Conservation (phyloP, 2,888 invertebrate genomes). For the Drosophila prostipennis region DNA sequence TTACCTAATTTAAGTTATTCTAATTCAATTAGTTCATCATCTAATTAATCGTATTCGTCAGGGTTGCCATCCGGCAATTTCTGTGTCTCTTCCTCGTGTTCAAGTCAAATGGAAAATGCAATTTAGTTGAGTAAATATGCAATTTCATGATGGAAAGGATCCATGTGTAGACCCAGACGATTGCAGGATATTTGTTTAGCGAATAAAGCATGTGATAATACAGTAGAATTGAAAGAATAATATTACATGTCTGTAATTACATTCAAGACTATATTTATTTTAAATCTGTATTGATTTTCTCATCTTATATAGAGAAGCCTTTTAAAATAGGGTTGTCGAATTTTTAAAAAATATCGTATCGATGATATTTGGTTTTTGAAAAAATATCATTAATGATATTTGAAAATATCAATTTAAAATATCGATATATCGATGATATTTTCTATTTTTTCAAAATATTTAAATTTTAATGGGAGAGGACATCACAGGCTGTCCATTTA, state of each 20-base stretch:
- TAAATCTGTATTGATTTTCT: not conserved
- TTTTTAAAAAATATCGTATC: too few relatives aligned
- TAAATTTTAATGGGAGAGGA: too few relatives aligned
- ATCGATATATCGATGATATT: too few relatives aligned
- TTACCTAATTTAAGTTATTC: slow-evolving; percentile 80
- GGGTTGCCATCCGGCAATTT: slow-evolving; percentile 20
- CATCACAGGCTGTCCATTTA: too few relatives aligned
- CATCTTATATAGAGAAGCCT: too few relatives aligned
- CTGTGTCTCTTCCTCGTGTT: slow-evolving; percentile 18
- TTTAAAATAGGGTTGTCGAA: too few relatives aligned
- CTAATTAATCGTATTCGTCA: slow-evolving; percentile 68
- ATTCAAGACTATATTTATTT: not conserved
- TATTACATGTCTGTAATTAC: slow-evolving; percentile 11
- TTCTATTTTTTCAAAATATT: too few relatives aligned
- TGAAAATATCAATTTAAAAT: too few relatives aligned
- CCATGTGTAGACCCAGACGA: slow-evolving; percentile 21
- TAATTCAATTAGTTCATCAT: slow-evolving; percentile 75
- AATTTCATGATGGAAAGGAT: slow-evolving; percentile 34
- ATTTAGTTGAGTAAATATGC: slow-evolving; percentile 66
- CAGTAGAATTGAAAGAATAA: slow-evolving; percentile 1
- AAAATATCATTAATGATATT: too few relatives aligned
- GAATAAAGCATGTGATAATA: slow-evolving; percentile 13
- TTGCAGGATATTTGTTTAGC: not conserved
- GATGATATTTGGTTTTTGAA: too few relatives aligned
- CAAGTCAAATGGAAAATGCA: slow-evolving; percentile 76